A percentile compares a stretch with the other conserved stretches of the same genome.
These are phyloP conservation scores for Microcebus griseorufus DNA, from an alignment of 2,113 vertebrate genomes.

Conservation along the genomic window DNA sequence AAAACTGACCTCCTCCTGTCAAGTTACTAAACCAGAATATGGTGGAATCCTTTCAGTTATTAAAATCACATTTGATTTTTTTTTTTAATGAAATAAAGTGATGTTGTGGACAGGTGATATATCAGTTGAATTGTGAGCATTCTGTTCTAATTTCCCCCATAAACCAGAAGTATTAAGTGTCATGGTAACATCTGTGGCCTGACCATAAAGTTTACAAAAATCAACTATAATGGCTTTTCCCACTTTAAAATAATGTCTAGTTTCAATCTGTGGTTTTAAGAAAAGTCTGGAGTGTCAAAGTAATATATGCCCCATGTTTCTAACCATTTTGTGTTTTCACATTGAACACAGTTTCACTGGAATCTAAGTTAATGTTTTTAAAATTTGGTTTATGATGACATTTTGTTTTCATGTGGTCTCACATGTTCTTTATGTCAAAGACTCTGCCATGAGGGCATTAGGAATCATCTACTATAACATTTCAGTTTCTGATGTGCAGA, in stretches of 20 bases:
- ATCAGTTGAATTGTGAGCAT: slow-evolving; percentile 22
- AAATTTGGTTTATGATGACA: background rate
- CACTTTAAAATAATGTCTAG: slow-evolving; percentile 14
- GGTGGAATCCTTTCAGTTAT: background rate
- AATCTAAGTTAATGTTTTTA: background rate
- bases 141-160: slow-evolving; percentile 48
- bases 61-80: background rate
- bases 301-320: slow-evolving; percentile 26
- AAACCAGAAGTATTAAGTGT: slow-evolving; percentile 56
- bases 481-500: background rate
- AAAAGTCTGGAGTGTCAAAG: slow-evolving; percentile 27
- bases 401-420: slow-evolving; percentile 39
- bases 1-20: background rate
- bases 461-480: background rate
- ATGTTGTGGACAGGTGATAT: background rate
- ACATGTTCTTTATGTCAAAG: slow-evolving; percentile 23
- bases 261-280: slow-evolving; percentile 36
- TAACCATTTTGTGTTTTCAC: background rate
- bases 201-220: slow-evolving; percentile 56
- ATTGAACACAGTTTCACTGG: background rate
- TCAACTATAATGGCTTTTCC: slow-evolving; percentile 36
- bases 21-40: background rate
- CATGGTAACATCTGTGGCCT: slow-evolving; percentile 50
- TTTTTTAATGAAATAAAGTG: slow-evolving; percentile 2
- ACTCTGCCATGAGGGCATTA: background rate